Base-by-base conservation (phyloP, 2,888 invertebrate genomes). In the Erebia epiphron region DNA sequence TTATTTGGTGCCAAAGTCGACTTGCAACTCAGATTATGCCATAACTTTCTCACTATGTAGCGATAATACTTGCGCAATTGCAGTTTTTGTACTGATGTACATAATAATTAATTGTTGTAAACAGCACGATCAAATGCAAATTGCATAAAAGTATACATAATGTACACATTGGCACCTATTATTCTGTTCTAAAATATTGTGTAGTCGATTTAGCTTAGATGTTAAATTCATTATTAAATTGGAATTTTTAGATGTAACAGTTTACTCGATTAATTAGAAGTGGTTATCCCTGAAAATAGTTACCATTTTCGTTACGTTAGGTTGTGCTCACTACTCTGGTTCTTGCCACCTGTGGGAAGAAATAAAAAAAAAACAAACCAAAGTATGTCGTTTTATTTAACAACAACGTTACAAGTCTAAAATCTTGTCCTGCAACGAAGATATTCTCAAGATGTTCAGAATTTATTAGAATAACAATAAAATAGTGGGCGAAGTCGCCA, bases 261-360 rank as follows among this genome's bases (percentile, higher is more conserved):
- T 70, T 71, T 68, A 66, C 57, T 66, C 60, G 61, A 73, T 67
- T 41, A 67, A 60, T 75, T 84, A 87, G 85, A 85, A 84, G 87
- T 90, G 87, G 81, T 85, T 86, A 86, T 92, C 92, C 92, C 92
- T 91, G 90, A 88, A 85, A 90, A 91, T 91, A 93, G 92, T 93
- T 93, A 93, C 92, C 92, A 93, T 91, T 90, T 89, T 89, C 86
- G 86, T 89, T 84, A 80, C 81, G 84, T 91, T 91, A 91, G 87
- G 85, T 87, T 88, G 83, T 89, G 87, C 91, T 91, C 86, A 84
- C 92, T 92, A 88, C 92, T 91, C 91, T 91, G 92, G 91, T 86
- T 83, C 88, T 91, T 90, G 91, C 89, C 90, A 91, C 85, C 85
- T 86, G 83, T 89, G 91, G 88, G 86, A 91, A 91, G 88, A 88